Evolutionary conservation across 2,888 invertebrate species (phyloP).

Genomic region (Dastarcus helophoroides): DNA sequence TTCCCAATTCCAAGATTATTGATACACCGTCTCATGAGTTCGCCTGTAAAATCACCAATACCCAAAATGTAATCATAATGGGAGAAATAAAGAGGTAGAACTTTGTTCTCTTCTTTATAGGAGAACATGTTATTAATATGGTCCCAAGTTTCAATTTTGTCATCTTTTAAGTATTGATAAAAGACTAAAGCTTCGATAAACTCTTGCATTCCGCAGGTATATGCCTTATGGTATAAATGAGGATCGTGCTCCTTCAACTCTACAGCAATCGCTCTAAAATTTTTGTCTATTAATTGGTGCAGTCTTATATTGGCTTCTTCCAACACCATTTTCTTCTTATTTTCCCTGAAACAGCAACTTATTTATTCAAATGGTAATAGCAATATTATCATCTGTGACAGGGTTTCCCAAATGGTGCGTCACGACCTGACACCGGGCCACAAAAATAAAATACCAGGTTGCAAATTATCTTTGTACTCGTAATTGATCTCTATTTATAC

Average conservation of each 20-base stretch:
- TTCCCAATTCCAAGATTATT: conserved; percentile 70
- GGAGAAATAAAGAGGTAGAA: conserved; percentile 29
- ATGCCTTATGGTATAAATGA: conserved; percentile 56
- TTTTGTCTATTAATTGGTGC: conserved; percentile 45
- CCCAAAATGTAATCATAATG: conserved; percentile 59
- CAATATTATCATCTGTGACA: too few species aligned
- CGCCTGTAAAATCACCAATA: conserved; percentile 78
- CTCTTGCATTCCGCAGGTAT: conserved; percentile 62
- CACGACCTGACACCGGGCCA: too few species aligned
- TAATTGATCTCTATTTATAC: too few species aligned
- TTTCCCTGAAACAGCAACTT: conserved; percentile 38
- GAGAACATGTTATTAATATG: conserved; percentile 23
- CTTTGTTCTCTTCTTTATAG: conserved; percentile 18
- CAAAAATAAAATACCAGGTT: too few species aligned
- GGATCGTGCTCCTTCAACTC: conserved; percentile 64
- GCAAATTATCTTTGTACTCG: too few species aligned
- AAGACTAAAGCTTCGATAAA: conserved; percentile 78
- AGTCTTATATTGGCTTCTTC: conserved; percentile 57
- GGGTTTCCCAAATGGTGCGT: too few species aligned
- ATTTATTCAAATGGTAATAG: too few species aligned
- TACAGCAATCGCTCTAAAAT: conserved; percentile 56
- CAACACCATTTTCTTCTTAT: conserved; percentile 43
- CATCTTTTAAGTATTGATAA: conserved; percentile 53
- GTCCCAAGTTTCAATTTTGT: conserved; percentile 47
- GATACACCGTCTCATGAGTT: conserved; percentile 81